These are phyloP conservation scores for Dicentrarchus labrax DNA, from an alignment of 2,113 vertebrate species.

Conservation along the genomic window DNA sequence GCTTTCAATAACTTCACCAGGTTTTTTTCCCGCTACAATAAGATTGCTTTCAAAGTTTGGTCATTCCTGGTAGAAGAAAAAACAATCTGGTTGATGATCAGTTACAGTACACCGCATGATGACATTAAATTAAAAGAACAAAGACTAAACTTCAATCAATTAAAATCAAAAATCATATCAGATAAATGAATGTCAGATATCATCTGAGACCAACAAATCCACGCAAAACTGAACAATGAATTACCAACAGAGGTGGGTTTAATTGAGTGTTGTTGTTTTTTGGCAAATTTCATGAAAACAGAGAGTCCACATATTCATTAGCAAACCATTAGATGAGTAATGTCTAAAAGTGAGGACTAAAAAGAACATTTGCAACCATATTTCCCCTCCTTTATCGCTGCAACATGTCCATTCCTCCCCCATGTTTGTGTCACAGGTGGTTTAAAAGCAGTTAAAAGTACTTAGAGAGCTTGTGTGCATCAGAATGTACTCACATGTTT, in stretches of 20 bases:
- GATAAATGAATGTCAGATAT: neutral
- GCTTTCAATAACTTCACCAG: neutral
- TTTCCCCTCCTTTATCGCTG: neutral
- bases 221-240: neutral
- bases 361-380: neutral
- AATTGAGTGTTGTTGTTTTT: constrained; percentile 7
- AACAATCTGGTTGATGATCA: neutral
- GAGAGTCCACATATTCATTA: constrained; percentile 30
- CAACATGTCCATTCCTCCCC: neutral
- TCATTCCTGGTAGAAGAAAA: neutral
- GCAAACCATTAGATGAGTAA: constrained; percentile 39
- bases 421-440: neutral
- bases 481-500: neutral
- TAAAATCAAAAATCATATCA: neutral
- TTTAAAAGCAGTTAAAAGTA: neutral
- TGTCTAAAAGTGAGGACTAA: neutral
- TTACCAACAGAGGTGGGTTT: constrained; percentile 8
- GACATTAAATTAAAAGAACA: neutral
- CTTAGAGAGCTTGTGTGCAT: neutral
- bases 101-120: neutral
- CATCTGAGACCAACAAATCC: neutral
- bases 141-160: neutral
- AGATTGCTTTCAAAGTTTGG: neutral
- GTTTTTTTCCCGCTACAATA: neutral
- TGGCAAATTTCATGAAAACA: constrained; percentile 18